Conservation (phyloP, 2,888 invertebrate genomes). For the Cosmia trapezina region DNA sequence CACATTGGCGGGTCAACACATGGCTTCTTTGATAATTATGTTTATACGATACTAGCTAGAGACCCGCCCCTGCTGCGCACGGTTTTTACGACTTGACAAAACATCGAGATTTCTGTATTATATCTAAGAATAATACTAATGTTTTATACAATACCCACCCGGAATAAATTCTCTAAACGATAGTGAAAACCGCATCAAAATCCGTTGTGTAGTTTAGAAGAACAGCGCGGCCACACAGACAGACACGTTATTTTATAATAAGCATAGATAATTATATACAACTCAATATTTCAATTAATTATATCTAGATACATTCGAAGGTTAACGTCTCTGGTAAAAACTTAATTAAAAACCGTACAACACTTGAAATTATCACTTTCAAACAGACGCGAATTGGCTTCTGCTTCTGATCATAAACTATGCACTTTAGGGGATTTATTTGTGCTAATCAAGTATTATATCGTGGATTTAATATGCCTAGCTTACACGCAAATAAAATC, state of each 20-base stretch:
- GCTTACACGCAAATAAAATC: not conserved
- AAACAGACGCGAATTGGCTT: not conserved
- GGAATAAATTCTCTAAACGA: too few species aligned
- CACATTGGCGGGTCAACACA: not conserved
- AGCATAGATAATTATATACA: not conserved
- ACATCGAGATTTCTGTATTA: too few species aligned
- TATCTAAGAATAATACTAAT: too few species aligned
- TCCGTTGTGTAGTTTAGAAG: too few species aligned
- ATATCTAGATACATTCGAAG: not conserved
- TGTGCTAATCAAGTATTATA: not conserved
- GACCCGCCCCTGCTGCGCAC: too few species aligned
- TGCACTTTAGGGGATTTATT: not conserved
- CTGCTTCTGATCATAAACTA: not conserved
- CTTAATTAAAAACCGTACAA: too few species aligned
- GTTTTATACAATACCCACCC: too few species aligned
- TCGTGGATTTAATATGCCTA: not conserved
- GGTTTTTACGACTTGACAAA: too few species aligned
- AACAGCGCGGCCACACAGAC: too few species aligned
- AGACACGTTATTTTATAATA: too few species aligned
- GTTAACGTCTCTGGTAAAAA: not conserved
- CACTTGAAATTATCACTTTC: not conserved
- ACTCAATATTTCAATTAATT: not conserved
- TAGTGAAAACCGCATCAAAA: too few species aligned
- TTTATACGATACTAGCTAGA: too few species aligned
- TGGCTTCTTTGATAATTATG: not conserved